Evolutionary conservation across 2,888 invertebrate genomes (phyloP), one percentile per base, ranked within the genome.

Genomic region (Polydrusus pterygomalis): DNA sequence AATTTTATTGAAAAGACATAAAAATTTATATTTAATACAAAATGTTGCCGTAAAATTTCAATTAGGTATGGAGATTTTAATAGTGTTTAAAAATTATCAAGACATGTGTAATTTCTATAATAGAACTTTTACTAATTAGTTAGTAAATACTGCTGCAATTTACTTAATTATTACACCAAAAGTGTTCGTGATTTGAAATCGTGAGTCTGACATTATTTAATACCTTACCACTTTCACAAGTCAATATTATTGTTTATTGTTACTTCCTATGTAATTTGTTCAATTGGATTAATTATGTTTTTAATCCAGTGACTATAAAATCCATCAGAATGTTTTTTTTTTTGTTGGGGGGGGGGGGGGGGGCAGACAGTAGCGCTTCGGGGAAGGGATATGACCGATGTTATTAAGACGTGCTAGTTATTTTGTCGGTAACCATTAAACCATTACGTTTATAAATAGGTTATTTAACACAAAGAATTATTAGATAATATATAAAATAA

Each of bases 141-240:
- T 56, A 56, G n/a, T 56, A n/a, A n/a, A 13, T 54, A 25, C 54
- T 18, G 2, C 2, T 51, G 1, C 20, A 54, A 25, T 54, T n/a
- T n/a, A n/a, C n/a, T n/a, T 56, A 30, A 56, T 30, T 56, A 56
- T 56, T 56, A 30, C 56, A 56, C 56, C 30, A 56, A 56, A 56
- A 56, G 30, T 15, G 25, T 63, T 63, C 63, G 63, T 63, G 63
- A n/a, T 25, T 63, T 9, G 45, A 20, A 45, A 7, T 63, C 63
- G 45, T 45, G 63, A 63, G 11, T 45, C 13, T 63, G 45, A 25
- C 45, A 45, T 63, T 63, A 63, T 63, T 63, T 63, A 63, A 63
- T 63, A 63, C 20, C 13, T 10, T 45, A 45, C 63, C 63, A 45
- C 63, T 63, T 63, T 63, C 63, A 63, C 63, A 45, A 63, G 45